phyloP scores from a whole-genome alignment of 1,140 invertebrate genomes.

The Drosophila asahinai region DNA sequence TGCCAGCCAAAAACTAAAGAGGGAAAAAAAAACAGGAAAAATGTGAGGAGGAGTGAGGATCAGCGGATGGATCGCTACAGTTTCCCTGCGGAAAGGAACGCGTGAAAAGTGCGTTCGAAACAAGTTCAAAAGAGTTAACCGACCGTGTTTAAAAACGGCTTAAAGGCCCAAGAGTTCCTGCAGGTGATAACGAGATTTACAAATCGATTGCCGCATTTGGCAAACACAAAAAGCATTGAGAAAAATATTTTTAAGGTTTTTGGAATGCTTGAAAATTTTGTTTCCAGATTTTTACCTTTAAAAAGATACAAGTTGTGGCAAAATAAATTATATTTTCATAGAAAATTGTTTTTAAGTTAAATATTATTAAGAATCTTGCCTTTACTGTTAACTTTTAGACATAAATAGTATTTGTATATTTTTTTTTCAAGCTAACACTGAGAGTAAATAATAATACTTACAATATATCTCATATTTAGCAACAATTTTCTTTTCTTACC shows the following conservation, averaged over 20 bases:
- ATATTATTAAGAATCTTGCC: no score
- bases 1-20: constrained; percentile 16
- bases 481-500: no score
- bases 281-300: no score
- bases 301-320: no score
- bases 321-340: no score
- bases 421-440: no score
- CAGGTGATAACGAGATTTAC: constrained; percentile 81
- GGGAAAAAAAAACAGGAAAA: constrained; percentile 7
- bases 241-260: not conserved
- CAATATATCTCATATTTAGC: not conserved
- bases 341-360: no score
- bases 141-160: constrained; percentile 72
- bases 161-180: constrained; percentile 38
- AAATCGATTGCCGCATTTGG: constrained; percentile 74
- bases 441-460: no score
- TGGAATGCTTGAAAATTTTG: no score
- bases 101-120: constrained; percentile 56
- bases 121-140: constrained; percentile 67
- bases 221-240: constrained; percentile 44
- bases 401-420: no score
- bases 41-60: constrained; percentile 1
- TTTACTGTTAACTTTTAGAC: no score
- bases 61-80: constrained; percentile 22
- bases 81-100: constrained; percentile 45